These are phyloP conservation scores for Anthopleura sola DNA, from an alignment of 64 coral and sea anemone genomes.

Conservation along the genomic window DNA sequence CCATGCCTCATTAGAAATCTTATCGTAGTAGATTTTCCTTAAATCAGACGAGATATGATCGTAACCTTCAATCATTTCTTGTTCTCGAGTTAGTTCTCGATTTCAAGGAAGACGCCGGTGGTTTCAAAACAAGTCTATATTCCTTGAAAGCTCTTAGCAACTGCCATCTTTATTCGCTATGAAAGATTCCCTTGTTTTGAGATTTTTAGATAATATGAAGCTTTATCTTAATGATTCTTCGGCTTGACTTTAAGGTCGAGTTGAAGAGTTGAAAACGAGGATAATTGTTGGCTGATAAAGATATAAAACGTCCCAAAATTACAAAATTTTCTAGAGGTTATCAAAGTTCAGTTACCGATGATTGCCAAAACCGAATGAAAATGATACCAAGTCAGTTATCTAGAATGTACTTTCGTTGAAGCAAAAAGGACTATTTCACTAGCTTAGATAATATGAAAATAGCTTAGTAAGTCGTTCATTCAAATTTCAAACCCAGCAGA, in stretches of 20 bases:
- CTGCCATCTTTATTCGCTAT: neutral
- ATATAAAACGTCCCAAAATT: no score
- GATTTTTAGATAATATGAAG: neutral
- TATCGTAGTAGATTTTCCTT: neutral
- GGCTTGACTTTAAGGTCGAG: neutral
- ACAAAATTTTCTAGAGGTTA: no score
- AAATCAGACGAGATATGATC: neutral
- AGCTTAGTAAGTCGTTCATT: neutral
- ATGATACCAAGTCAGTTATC: neutral
- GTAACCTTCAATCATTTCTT: neutral
- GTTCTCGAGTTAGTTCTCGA: no score
- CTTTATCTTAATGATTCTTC: neutral
- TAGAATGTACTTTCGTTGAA: neutral
- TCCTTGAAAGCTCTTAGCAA: no score
- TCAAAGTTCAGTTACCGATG: no score
- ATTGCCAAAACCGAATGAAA: no score
- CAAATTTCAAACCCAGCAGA: neutral
- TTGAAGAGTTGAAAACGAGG: neutral
- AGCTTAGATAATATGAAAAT: neutral
- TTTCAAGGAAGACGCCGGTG: no score
- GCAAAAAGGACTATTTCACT: neutral
- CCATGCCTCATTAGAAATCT: neutral
- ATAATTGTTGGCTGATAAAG: neutral
- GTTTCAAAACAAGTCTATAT: no score
- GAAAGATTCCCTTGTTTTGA: neutral